Percentiles rank a stretch among this genome's conserved stretches.
These are phyloP conservation scores for Desmophyllum pertusum DNA, from an alignment of 92 coral and sea anemone genomes.

Conservation along the genomic window DNA sequence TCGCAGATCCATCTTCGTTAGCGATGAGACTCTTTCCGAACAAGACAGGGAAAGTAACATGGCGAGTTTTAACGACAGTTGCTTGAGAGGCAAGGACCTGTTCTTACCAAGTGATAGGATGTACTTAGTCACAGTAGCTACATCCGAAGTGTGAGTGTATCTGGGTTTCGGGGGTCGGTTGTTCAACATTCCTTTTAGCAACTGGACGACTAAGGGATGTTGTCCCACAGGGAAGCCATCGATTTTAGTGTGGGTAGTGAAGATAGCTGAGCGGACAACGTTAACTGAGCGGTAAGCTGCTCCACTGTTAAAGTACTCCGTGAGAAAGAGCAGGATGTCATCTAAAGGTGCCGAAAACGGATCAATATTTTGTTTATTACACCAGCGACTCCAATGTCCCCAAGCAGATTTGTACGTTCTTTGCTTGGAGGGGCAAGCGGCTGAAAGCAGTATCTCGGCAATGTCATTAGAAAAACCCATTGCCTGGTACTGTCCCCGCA, in stretches of 20 bases:
- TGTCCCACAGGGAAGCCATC: slow-evolving; percentile 14
- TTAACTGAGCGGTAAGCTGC: slow-evolving; percentile 35
- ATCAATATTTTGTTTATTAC: slow-evolving; percentile 31
- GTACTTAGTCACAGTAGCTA: too few relatives aligned
- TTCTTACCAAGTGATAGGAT: too few relatives aligned
- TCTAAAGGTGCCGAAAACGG: slow-evolving; percentile 50
- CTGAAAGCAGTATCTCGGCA: slow-evolving; percentile 47
- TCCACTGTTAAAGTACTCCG: slow-evolving; percentile 31
- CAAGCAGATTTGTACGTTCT: slow-evolving; percentile 55
- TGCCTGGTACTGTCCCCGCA: slow-evolving; percentile 37
- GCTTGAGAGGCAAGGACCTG: too few relatives aligned
- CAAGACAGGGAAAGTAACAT: too few relatives aligned
- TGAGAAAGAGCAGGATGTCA: slow-evolving; percentile 18
- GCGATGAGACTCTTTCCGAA: too few relatives aligned
- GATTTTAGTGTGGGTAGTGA: slow-evolving; percentile 30
- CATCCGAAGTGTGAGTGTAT: too few relatives aligned
- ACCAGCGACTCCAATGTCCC: slow-evolving; percentile 53
- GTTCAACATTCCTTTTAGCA: background rate
- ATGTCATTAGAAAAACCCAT: slow-evolving; percentile 32
- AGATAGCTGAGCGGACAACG: slow-evolving; percentile 33
- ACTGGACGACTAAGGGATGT: background rate
- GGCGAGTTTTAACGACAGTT: too few relatives aligned
- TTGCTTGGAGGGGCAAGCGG: slow-evolving; percentile 47
- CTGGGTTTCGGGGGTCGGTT: background rate
- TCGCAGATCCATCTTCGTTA: too few relatives aligned